Conservation (phyloP, 2,888 invertebrate genomes). For the Spialia ferax region DNA sequence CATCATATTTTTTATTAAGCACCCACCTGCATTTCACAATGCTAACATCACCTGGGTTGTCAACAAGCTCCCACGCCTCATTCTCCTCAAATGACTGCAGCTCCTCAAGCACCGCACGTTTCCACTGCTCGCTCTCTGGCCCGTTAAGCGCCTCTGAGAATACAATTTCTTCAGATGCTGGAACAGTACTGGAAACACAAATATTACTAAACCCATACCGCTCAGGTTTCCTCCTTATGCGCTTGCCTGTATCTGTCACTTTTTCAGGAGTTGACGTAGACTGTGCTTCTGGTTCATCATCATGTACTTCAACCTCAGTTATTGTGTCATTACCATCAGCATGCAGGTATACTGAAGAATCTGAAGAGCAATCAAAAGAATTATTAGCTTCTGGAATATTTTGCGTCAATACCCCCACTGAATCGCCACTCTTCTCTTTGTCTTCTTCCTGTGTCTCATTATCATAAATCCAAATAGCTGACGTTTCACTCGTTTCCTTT, state of each 20-base stretch:
- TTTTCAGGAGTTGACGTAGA: background rate
- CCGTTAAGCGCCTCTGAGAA: slow-evolving; percentile 2
- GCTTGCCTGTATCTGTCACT: background rate
- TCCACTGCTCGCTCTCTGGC: slow-evolving; percentile 1
- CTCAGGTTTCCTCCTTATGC: background rate
- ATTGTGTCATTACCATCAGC: background rate
- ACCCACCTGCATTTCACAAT: slow-evolving; percentile 37
- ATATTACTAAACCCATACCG: slow-evolving; percentile 5
- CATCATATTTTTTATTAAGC: slow-evolving; percentile 33
- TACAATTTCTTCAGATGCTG: background rate
- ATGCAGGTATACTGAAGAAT: background rate
- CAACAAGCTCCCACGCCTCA: slow-evolving; percentile 38
- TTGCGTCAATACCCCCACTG: background rate
- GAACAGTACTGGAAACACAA: background rate
- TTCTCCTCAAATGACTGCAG: slow-evolving; percentile 36
- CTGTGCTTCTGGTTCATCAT: background rate
- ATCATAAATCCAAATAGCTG: slow-evolving; percentile 1
- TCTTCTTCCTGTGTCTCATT: background rate
- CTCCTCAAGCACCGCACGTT: background rate
- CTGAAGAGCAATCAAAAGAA: background rate
- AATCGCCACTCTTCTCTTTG: background rate
- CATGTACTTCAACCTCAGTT: background rate
- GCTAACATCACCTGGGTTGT: slow-evolving; percentile 30
- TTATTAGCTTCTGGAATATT: background rate
- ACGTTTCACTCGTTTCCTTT: background rate